Evolutionary conservation across 2,797 vertebrate genomes (phyloP), one percentile per base, ranked within the genome.

Genomic region (Megaceryle alcyon): DNA sequence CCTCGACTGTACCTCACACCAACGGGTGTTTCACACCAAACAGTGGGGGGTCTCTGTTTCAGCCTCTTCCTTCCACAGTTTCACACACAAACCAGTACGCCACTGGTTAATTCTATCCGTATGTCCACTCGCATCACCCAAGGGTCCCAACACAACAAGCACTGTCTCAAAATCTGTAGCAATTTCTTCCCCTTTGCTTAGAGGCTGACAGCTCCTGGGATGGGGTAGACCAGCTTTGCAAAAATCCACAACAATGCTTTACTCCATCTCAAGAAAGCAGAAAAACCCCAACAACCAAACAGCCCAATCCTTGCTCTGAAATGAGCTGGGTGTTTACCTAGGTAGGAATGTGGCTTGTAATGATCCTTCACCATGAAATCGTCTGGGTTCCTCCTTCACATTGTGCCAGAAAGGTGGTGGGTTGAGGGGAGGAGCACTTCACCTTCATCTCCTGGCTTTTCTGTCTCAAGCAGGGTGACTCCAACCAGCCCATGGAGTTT

Each of bases 51-150:
- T 44, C 1, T 46, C 48, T 60, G 26, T 54, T 88, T 25, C 72
- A 91, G 39, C 25, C 33, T 86, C 70, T 90, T 82, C 71, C 29
- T 93, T 57, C 60, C 35, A 18, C 10, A 44, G 81, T 87, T 89
- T 95, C 93, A 92, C 73, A 81, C 72, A 44, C 18, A 80, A 93
- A 77, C 75, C 78, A 82, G 39, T 21, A 6, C 6, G 21, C 22
- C 35, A 21, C 46, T 35, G 46, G 49, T 54, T 90, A 46, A 41
- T 88, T 63, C 71, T 65, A 76, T 12, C 54, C 16, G 26, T 49
- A 51, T 18, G 66, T 79, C 59, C 22, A 49, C 31, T 48, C 9
- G 20, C 51, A 61, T 28, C 51, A 37, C n/a, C 39, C 54, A 84
- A 82, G 31, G 60, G 49, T 21, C 16, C 28, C 23, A 35, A 82